A percentile compares a stretch with the other conserved stretches of the same genome.
These are phyloP conservation scores for Globodera ellingtonae DNA, from an alignment of 1,140 invertebrate species.

Conservation along the genomic window DNA sequence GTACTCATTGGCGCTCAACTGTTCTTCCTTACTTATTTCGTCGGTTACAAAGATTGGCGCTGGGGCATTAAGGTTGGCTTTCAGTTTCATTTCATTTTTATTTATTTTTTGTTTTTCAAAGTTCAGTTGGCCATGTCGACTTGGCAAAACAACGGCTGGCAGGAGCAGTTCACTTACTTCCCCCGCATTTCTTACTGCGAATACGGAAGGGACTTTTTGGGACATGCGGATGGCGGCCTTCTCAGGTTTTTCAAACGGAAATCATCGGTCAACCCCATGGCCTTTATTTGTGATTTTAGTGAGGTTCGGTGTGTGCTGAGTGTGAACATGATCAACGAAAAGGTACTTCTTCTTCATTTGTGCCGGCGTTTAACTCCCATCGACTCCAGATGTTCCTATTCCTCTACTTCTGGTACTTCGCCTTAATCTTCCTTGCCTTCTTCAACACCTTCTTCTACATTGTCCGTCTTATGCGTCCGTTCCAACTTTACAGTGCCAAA, in stretches of 20 bases:
- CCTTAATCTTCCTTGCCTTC: not conserved
- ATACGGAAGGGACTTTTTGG: conserved; percentile 24
- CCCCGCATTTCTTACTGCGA: conserved; percentile 20
- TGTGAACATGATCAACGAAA: conserved; percentile 28
- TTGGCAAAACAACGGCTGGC: conserved; percentile 11
- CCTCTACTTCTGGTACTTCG: conserved; percentile 25
- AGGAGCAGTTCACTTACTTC: conserved; percentile 17
- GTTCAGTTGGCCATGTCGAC: not conserved
- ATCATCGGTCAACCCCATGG: no score
- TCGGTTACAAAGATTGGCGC: conserved; percentile 19
- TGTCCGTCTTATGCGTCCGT: not conserved
- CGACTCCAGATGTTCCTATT: conserved; percentile 17
- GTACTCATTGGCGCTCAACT: conserved; percentile 11
- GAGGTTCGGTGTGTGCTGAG: conserved; percentile 19
- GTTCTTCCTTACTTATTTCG: conserved; percentile 16
- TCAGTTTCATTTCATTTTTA: no score
- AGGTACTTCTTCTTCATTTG: conserved; percentile 15
- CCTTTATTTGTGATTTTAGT: not conserved
- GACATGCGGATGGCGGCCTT: conserved; percentile 4
- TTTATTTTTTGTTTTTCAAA: no score
- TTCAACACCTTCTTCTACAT: not conserved
- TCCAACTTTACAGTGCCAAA: conserved; percentile 9
- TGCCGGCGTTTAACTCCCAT: not conserved
- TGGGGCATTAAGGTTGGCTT: conserved; percentile 18
- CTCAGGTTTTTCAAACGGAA: not conserved